Evolutionary conservation across 2,113 vertebrate genomes (phyloP), one percentile per base, ranked within the genome.

Genomic region (Onychostoma macrolepis): DNA sequence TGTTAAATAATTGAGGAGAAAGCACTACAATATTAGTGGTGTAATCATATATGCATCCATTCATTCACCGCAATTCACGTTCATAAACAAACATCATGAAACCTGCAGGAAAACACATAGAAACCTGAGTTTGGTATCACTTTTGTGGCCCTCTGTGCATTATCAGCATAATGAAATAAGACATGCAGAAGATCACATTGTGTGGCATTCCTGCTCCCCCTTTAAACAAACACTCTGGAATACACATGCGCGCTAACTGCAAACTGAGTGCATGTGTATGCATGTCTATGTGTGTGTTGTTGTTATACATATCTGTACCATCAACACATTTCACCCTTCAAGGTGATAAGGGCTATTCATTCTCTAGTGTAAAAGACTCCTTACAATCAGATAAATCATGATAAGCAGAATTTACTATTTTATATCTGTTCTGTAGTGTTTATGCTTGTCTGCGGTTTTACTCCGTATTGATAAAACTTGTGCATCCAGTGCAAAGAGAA

Each of bases 201-300:
- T 80, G 19, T 7, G 13, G 43, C 38, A 43, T 75, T 75, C 11
- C 38, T 74, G 21, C 36, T 4, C 1, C 24, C 74, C n/a, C 5
- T 41, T 81, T 43, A 26, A 81, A 43, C 36, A 81, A 81, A 81
- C 58, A 81, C 24, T 36, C 21, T 81, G 6, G n/a, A 4, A 12
- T 61, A 38, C 53, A 56, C 48, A 79, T 58, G 74, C n/a, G 26
- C 6, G 3, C 21, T 80, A 36, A 36, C 53, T 58, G 78, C 30
- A 80, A 80, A 63, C 53, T 41, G 2, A 63, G 21, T 83, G 53
- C 76, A 43, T 84, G 84, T 86, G 45, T 75, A n/a, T 58, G 80
- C 48, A 71, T 58, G 45, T 80, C 26, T 71, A 67, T 50, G 36
- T 83, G 74, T 76, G 45, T 58, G 17, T 79, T 80, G 30, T 80